Base-by-base conservation (phyloP, 1,140 invertebrate species). In the Papilio xuthus region DNA sequence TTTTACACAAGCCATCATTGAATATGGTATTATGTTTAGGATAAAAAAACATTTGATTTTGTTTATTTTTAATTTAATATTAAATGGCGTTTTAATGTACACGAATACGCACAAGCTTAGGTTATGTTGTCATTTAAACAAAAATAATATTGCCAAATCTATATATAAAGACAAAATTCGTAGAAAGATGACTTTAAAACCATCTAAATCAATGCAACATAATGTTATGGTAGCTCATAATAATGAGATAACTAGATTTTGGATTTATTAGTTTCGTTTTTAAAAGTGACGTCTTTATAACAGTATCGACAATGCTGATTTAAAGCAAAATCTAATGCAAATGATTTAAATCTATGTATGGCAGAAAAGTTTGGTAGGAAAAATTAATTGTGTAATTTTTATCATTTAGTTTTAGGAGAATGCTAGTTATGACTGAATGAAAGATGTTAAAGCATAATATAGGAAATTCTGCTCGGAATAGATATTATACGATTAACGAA, bases 331-430 rank as follows among this genome's bases (percentile, higher is more conserved):
- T 26, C 23, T 67, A 67, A 32, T 67, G 26, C 60, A 28, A 26
- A 18, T 28, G 28, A 32, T 28, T 63, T 13, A 63, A 63, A 67
- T 4, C 26, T 32, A 15, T 15, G 13, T 26, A 60, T 60, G 56
- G 9, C 20, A 67, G 26, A 60, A 67, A 67, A 13, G 26, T 28
- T 18, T 15, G 6, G 15, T 28, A 67, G 9, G 26, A 28, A 18
- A 28, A 32, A 15, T 18, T 67, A 67, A 26, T 67, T 32, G 28
- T 0, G 26, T 67, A 67, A 23, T 63, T 63, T 28, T 63, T 26
- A 67, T 67, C 23, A 23, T 60, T 60, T 60, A 60, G 56, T 23
- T 60, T 32, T 67, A 67, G 13, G 15, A 28, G 60, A 67, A 67
- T 67, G 15, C 26, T 23, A 28, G 60, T 28, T 63, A 67, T 0